phyloP scores from a whole-genome alignment of 2,888 invertebrate species.

The Microctonus brassicae region DNA sequence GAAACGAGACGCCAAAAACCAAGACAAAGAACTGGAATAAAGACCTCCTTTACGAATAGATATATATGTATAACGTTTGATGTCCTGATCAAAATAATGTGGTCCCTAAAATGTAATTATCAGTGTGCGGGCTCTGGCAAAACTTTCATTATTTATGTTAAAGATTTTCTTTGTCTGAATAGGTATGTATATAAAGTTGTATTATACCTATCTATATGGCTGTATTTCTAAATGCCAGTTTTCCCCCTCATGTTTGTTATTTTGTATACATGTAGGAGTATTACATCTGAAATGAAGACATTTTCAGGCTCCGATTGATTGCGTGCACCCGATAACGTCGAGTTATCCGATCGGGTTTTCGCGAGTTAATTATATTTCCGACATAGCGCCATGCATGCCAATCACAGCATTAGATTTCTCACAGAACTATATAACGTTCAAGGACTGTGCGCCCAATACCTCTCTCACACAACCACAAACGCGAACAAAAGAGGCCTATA shows the following conservation, averaged over 20 bases:
- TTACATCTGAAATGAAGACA: background rate
- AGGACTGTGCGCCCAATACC: constrained; percentile 10
- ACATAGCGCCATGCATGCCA: constrained; percentile 35
- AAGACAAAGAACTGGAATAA: constrained; percentile 34
- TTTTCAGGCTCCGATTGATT: constrained; percentile 3
- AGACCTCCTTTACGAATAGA: constrained; percentile 27
- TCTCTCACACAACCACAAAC: constrained; percentile 13
- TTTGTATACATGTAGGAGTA: background rate
- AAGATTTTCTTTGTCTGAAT: constrained; percentile 52
- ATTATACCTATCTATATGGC: background rate
- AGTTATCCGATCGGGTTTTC: constrained; percentile 36
- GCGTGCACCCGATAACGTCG: constrained; percentile 23
- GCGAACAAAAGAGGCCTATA: background rate
- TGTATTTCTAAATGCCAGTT: background rate
- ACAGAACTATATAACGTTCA: constrained; percentile 3
- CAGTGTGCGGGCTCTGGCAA: constrained; percentile 44
- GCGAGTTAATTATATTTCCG: constrained; percentile 39
- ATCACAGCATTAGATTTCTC: constrained; percentile 28
- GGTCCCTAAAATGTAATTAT: constrained; percentile 62
- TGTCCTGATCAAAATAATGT: constrained; percentile 56
- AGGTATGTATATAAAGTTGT: constrained; percentile 14
- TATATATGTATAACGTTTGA: constrained; percentile 41
- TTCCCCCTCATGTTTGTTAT: constrained; percentile 10
- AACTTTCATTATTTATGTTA: constrained; percentile 59
- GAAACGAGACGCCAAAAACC: constrained; percentile 29